Evolutionary conservation across 37 sponge, comb jelly and placozoan genomes (phyloP).

Genomic region (Theonella swinhoei): DNA sequence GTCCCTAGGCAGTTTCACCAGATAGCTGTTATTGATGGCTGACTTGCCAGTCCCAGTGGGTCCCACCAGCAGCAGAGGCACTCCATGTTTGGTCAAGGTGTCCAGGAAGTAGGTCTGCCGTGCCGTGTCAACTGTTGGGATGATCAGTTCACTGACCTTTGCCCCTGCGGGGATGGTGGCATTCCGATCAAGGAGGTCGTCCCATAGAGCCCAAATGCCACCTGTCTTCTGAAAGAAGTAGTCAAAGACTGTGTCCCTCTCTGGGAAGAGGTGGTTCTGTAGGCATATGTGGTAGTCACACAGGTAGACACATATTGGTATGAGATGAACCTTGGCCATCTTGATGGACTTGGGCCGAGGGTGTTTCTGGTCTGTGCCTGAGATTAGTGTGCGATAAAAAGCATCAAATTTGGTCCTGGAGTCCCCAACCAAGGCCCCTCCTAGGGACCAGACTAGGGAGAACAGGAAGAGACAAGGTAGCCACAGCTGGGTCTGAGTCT

Average conservation of each 20-base stretch:
- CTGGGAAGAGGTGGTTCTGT: slow-evolving; percentile 88
- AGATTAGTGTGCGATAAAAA: slow-evolving; percentile 90
- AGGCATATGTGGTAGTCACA: neutral
- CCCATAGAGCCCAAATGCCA: slow-evolving; percentile 83
- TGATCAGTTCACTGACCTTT: slow-evolving; percentile 93
- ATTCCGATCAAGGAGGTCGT: slow-evolving; percentile 68
- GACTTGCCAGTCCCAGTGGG: slow-evolving; percentile 99
- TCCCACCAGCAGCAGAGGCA: slow-evolving; percentile 93
- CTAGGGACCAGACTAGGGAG: slow-evolving; percentile 93
- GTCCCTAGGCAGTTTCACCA: slow-evolving; percentile 87
- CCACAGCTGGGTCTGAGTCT: slow-evolving; percentile 47
- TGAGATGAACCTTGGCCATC: slow-evolving; percentile 73
- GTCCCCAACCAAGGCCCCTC: slow-evolving; percentile 87
- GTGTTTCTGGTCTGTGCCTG: slow-evolving; percentile 85
- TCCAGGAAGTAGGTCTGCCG: slow-evolving; percentile 90
- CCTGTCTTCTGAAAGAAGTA: slow-evolving; percentile 76
- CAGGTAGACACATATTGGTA: neutral
- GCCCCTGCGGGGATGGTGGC: slow-evolving; percentile 64
- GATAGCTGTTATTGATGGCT: slow-evolving; percentile 94
- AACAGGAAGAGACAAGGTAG: slow-evolving; percentile 92
- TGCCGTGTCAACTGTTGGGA: slow-evolving; percentile 92
- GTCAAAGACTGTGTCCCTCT: slow-evolving; percentile 89
- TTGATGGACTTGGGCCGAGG: slow-evolving; percentile 91
- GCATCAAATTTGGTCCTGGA: slow-evolving; percentile 92
- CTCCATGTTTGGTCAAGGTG: slow-evolving; percentile 67